Percentiles rank a stretch among this genome's conserved stretches.
phyloP scores from a whole-genome alignment of 2,797 vertebrate species.

The Nyctalus aviator region DNA sequence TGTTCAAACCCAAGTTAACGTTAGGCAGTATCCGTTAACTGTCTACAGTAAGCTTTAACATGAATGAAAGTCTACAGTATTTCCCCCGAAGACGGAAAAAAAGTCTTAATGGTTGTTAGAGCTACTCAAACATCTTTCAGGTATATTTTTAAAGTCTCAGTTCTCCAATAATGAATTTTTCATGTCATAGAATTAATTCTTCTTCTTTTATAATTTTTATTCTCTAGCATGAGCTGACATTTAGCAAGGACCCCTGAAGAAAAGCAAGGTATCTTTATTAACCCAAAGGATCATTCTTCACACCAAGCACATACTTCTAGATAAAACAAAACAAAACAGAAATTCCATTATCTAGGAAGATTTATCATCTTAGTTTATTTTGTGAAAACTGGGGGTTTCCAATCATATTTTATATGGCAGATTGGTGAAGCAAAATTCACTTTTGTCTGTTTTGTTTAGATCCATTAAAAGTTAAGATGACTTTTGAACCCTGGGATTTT shows the following conservation, averaged over 20 bases:
- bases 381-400: neutral
- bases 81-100: slow-evolving; percentile 50
- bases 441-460: slow-evolving; percentile 1
- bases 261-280: slow-evolving; percentile 36
- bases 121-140: slow-evolving; percentile 37
- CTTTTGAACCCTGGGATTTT: slow-evolving; percentile 69
- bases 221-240: neutral
- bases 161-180: slow-evolving; percentile 36
- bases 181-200: neutral
- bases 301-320: neutral
- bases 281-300: slow-evolving; percentile 9
- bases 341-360: neutral
- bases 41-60: slow-evolving; percentile 17
- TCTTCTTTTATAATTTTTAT: slow-evolving; percentile 41
- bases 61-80: slow-evolving; percentile 27
- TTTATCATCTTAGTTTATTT: neutral
- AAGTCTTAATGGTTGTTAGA: slow-evolving; percentile 31
- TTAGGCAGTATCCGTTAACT: neutral
- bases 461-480: slow-evolving; percentile 54
- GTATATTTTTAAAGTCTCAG: neutral
- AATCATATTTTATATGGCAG: neutral
- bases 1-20: slow-evolving; percentile 55
- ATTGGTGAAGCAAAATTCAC: slow-evolving; percentile 20
- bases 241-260: neutral
- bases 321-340: too few species aligned